Evolutionary conservation across 2,113 vertebrate species (phyloP).

Genomic region (Galbula dea): DNA sequence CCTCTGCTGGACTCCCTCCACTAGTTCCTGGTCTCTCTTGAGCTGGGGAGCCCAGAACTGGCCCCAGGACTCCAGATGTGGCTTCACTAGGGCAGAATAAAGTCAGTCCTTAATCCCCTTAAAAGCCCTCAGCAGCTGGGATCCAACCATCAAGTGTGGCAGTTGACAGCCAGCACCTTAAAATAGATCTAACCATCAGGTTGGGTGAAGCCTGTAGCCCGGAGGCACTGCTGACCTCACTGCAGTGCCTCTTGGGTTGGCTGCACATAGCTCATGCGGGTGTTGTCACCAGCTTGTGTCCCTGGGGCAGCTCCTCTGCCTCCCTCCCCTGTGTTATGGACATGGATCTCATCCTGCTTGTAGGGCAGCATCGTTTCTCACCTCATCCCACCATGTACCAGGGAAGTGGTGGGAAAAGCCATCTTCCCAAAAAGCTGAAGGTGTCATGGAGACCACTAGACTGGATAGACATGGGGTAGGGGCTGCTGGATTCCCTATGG

Average conservation of each 20-base stretch:
- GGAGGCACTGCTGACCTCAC: fast-evolving
- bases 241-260: not conserved
- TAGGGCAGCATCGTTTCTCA: fast-evolving
- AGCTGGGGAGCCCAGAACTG: too few relatives aligned
- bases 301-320: not conserved
- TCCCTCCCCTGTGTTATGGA: not conserved
- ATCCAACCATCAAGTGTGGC: not conserved
- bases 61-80: too few relatives aligned
- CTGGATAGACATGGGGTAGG: fast-evolving
- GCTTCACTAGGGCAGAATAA: too few relatives aligned
- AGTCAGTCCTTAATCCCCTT: not conserved
- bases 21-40: too few relatives aligned
- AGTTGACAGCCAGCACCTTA: not conserved
- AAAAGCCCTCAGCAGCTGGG: not conserved
- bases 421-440: not conserved
- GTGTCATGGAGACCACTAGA: fast-evolving
- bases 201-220: not conserved
- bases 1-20: too few relatives aligned
- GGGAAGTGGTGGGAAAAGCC: not conserved
- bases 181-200: not conserved
- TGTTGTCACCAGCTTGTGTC: not conserved
- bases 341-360: not conserved
- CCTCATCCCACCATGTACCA: fast-evolving
- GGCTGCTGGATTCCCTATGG: not conserved
- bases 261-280: not conserved